phyloP scores from a whole-genome alignment of 1,140 invertebrate genomes.

The Hypothenemus hampei region DNA sequence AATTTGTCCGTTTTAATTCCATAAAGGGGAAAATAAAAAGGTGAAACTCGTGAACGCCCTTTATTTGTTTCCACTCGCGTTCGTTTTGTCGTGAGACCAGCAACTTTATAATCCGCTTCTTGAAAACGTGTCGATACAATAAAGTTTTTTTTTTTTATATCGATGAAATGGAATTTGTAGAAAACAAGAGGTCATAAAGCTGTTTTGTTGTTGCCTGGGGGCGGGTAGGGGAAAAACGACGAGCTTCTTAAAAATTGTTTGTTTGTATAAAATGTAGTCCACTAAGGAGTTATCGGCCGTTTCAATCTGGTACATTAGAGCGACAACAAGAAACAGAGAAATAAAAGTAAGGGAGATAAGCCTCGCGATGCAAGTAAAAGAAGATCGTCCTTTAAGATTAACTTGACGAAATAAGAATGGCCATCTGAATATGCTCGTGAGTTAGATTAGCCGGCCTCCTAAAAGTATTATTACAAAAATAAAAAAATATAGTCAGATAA shows the following conservation, averaged over 20 bases:
- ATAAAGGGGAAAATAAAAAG: background rate
- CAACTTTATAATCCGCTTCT: background rate
- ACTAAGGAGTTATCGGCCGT: background rate
- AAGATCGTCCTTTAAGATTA: slow-evolving; percentile 13
- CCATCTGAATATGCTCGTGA: slow-evolving; percentile 7
- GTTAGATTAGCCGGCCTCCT: background rate
- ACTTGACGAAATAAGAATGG: slow-evolving; percentile 13
- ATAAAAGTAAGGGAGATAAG: slow-evolving; percentile 9
- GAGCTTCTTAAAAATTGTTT: background rate
- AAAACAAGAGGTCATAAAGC: background rate
- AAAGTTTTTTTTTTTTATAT: background rate
- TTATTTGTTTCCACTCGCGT: slow-evolving; percentile 4
- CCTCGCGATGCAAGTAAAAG: slow-evolving; percentile 4
- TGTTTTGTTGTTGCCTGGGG: background rate
- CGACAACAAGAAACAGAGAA: slow-evolving; percentile 7
- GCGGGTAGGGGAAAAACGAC: background rate
- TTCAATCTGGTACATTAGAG: background rate
- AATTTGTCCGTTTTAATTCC: background rate
- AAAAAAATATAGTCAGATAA: slow-evolving; percentile 4
- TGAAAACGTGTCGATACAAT: background rate
- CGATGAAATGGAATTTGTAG: background rate
- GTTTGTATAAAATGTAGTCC: background rate
- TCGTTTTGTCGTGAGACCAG: slow-evolving; percentile 2
- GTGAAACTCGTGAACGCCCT: background rate
- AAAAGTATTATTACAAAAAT: slow-evolving; percentile 10